Percentiles rank a stretch among this genome's conserved stretches.
These are phyloP conservation scores for Sigmodon hispidus DNA, from an alignment of 2,113 vertebrate species.

Conservation along the genomic window DNA sequence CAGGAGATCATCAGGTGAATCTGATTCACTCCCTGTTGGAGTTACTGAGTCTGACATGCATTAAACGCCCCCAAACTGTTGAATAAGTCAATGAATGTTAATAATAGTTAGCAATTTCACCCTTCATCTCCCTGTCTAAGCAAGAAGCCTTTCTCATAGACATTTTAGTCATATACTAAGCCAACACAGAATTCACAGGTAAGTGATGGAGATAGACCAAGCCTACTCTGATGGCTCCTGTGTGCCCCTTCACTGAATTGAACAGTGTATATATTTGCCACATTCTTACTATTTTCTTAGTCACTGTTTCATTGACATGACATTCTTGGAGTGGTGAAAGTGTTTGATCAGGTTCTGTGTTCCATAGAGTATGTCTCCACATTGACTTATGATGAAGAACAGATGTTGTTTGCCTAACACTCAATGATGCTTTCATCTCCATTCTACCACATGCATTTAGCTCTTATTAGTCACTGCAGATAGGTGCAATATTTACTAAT, in stretches of 20 bases:
- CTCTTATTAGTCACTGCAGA: slow-evolving; percentile 3
- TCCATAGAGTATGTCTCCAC: background rate
- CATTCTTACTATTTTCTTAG: background rate
- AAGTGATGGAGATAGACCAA: background rate
- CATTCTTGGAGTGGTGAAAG: background rate
- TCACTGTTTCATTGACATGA: slow-evolving; percentile 12
- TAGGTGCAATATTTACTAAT: background rate
- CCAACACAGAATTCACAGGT: background rate
- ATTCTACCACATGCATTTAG: slow-evolving; percentile 8
- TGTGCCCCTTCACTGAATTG: slow-evolving; percentile 19
- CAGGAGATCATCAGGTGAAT: background rate
- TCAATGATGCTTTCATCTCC: slow-evolving; percentile 19
- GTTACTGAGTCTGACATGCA: background rate
- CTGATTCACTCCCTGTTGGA: slow-evolving; percentile 24
- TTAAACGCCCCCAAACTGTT: slow-evolving; percentile 16
- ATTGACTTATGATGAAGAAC: background rate
- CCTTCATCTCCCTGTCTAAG: slow-evolving; percentile 59
- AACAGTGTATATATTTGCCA: background rate
- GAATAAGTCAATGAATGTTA: slow-evolving; percentile 57
- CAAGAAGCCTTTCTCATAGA: slow-evolving; percentile 23
- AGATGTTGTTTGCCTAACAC: slow-evolving; percentile 23
- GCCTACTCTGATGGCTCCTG: background rate
- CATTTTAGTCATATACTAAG: slow-evolving; percentile 9
- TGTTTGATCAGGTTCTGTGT: background rate
- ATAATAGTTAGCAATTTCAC: slow-evolving; percentile 58